Base-by-base conservation (phyloP, 2,113 vertebrate genomes). In the Lagopus muta region DNA sequence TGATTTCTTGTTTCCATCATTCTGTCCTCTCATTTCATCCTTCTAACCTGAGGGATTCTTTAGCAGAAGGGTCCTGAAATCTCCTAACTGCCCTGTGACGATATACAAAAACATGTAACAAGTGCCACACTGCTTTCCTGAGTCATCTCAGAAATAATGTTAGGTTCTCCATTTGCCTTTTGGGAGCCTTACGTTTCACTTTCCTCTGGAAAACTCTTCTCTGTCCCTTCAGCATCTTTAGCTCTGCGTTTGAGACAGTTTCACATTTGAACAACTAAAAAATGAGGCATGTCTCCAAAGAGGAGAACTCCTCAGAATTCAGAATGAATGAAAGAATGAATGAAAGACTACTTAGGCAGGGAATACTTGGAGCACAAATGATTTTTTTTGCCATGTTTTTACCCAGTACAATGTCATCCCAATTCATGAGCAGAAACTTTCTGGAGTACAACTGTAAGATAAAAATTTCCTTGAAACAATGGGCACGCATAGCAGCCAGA, bases 201-300 rank as follows among this genome's bases (percentile, higher is more conserved):
- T 71, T 71, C 27, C 40, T 48, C 9, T 5, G 20, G 28, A 92
- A 88, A 71, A 66, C 16, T 36, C 16, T 16, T 77, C 42, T 77
- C 64, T 14, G 32, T 34, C 47, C 17, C 19, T 81, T 67, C 87
- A 94, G 52, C 32, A 61, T 65, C 74, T 82, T 86, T 9, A 64
- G 42, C 42, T 71, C 47, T 70, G 19, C 42, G 60, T 60, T 16
- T 86, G 22, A 66, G 25, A 47, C 43, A 22, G 34, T 76, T 88
- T 85, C 48, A 79, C 24, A 86, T 55, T 15, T 15, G 17, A 88
- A 65, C 55, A 86, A 38, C n/a, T 93, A 22, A 70, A 71, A 71
- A 66, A 32, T 20, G 19, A 82, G 22, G 52, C 24, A 67, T 4
- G 11, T 42, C 80, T 90, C 55, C 34, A 32, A 14, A 84, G 48